Evolutionary conservation across 2,888 invertebrate genomes (phyloP).

Genomic region (Penaeus monodon): DNA sequence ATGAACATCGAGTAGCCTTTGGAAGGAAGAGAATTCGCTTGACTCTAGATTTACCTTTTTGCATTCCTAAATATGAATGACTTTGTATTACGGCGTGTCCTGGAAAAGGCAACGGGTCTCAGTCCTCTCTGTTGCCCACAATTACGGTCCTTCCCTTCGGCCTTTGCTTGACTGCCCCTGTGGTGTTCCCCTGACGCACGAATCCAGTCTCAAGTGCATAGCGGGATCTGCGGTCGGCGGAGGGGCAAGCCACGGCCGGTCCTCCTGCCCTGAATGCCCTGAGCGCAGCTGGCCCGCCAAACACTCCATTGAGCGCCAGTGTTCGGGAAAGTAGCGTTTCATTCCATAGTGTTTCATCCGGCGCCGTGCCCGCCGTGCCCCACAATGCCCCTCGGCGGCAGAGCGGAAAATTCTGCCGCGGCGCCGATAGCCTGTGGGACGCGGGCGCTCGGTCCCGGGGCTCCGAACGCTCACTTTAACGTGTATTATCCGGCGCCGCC

Average conservation of each 20-base stretch:
- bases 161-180: too few species aligned
- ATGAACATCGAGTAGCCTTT: not conserved
- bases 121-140: too few species aligned
- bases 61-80: too few species aligned
- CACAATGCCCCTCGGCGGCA: slow-evolving; percentile 36
- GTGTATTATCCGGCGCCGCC: slow-evolving; percentile 49
- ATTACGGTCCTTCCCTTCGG: too few species aligned
- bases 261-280: slow-evolving; percentile 38
- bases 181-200: too few species aligned
- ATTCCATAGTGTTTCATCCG: slow-evolving; percentile 51
- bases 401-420: slow-evolving; percentile 47
- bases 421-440: slow-evolving; percentile 36
- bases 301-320: slow-evolving; percentile 38
- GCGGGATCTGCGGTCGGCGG: not conserved
- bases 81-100: too few species aligned
- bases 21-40: not conserved
- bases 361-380: slow-evolving; percentile 17
- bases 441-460: not conserved
- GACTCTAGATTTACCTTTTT: too few species aligned
- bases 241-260: not conserved
- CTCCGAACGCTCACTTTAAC: slow-evolving; percentile 47
- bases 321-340: slow-evolving; percentile 42
- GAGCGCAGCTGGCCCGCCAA: slow-evolving; percentile 37
- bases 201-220: too few species aligned
- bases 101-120: too few species aligned